phyloP scores from a whole-genome alignment of 2,797 vertebrate species.

The Hydrophis major region DNA sequence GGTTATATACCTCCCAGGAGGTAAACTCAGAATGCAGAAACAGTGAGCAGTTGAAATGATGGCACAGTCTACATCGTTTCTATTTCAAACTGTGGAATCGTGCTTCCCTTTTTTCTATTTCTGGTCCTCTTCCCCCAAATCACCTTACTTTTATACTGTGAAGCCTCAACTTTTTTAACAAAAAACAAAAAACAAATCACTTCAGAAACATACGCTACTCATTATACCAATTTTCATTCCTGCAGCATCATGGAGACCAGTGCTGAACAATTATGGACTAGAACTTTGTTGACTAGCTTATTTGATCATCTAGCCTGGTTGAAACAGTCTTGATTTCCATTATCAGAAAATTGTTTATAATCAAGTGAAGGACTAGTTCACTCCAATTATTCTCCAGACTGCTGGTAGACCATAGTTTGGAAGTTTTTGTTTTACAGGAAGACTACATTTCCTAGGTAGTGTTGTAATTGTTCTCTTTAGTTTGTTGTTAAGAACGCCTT shows the following conservation, averaged over 20 bases:
- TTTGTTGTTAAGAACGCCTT: neutral
- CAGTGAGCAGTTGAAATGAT: constrained; percentile 4
- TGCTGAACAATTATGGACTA: neutral
- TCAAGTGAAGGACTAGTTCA: neutral
- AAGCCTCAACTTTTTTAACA: neutral
- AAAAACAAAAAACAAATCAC: neutral
- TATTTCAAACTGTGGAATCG: neutral
- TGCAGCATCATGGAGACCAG: neutral
- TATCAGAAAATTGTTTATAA: neutral
- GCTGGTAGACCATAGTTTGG: neutral
- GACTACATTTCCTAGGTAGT: neutral
- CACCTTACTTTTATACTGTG: neutral
- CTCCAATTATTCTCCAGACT: neutral
- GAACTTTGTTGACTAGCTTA: neutral
- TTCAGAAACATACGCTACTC: neutral
- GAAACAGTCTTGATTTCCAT: neutral
- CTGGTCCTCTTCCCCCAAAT: neutral
- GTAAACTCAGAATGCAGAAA: neutral
- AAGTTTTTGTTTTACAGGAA: neutral
- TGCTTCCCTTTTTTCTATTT: neutral
- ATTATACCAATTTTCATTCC: neutral
- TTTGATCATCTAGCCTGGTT: neutral
- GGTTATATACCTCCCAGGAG: neutral
- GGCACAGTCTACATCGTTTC: neutral
- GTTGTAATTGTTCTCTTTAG: neutral